Evolutionary conservation across 2,888 invertebrate genomes (phyloP), one percentile per base, ranked within the genome.

Genomic region (Linnaemya tessellans): DNA sequence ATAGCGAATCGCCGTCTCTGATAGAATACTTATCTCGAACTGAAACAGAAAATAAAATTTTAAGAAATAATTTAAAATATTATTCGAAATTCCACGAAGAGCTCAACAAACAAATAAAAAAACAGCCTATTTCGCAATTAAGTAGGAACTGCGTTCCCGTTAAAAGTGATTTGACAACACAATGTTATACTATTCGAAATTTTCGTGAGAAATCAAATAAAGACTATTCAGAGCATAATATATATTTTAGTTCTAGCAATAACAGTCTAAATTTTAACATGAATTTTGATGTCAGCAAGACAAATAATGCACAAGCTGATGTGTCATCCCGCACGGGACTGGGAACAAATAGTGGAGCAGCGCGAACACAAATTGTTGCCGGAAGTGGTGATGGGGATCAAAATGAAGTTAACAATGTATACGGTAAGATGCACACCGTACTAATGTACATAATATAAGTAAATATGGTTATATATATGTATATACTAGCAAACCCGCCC

Each of bases 51-150:
- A 71, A 82, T 65, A 77, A 82, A 77, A 82, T 77, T 65, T 38
- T 82, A 30, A 65, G 77, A 58, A 83, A 78, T 60, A 83, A 77
- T 71, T 65, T 78, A n/a, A 77, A 73, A 58, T 51, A 83, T 35
- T 78, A 65, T 60, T 73, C 77, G 3, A 65, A 60, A 43, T 60
- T 71, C 65, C 64, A 82, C 25, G 77, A 77, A 71, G 41, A 73
- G n/a, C 51, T 78, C 20, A 77, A 77, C 35, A 77, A 51, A 68
- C 64, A 77, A 65, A 62, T 56, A 49, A 54, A 78, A n/a, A 58
- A 49, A 9, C 56, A 64, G 13, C 46, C 22, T 3, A 15, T 78
- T 3, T 49, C 56, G 4, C 54, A 65, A 13, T 13, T 67, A 43
- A 58, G 4, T 11, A 60, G 20, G 20, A 22, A 41, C 5, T 49